These are phyloP conservation scores for Oophaga sylvatica DNA, from an alignment of 2,797 vertebrate species.

Conservation along the genomic window DNA sequence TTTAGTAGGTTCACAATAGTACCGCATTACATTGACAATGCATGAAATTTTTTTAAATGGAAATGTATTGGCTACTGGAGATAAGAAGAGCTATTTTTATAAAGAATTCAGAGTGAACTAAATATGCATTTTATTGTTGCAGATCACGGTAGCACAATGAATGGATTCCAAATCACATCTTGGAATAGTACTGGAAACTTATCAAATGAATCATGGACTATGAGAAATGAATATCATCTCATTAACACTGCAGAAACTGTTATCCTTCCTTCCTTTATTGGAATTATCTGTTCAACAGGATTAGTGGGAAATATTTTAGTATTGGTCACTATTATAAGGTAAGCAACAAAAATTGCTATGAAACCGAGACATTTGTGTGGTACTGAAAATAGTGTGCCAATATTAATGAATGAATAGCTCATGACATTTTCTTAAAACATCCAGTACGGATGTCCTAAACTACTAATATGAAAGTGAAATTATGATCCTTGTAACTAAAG, in stretches of 20 bases:
- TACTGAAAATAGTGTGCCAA: too few relatives aligned
- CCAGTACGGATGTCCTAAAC: not conserved
- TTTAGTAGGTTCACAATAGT: not conserved
- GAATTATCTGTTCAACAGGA: conserved; percentile 70
- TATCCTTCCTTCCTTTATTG: conserved; percentile 70
- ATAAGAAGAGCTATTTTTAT: not conserved
- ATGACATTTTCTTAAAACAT: not conserved
- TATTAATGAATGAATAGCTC: not conserved
- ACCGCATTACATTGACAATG: not conserved
- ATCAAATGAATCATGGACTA: conserved; percentile 64
- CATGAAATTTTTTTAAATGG: not conserved
- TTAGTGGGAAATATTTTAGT: conserved; percentile 70
- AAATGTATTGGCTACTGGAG: not conserved
- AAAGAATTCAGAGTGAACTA: not conserved
- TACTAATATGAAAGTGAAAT: too few relatives aligned
- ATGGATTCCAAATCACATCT: conserved; percentile 62
- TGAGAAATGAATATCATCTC: conserved; percentile 61
- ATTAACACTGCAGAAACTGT: conserved; percentile 67
- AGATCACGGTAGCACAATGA: conserved; percentile 65
- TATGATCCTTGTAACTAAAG: too few relatives aligned
- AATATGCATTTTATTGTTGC: conserved; percentile 57
- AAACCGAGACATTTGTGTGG: not conserved
- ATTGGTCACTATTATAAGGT: conserved; percentile 70
- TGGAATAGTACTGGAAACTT: conserved; percentile 63
- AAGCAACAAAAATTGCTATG: conserved; percentile 10